phyloP scores from a whole-genome alignment of 2,797 vertebrate genomes.

The Lacerta bilineata region DNA sequence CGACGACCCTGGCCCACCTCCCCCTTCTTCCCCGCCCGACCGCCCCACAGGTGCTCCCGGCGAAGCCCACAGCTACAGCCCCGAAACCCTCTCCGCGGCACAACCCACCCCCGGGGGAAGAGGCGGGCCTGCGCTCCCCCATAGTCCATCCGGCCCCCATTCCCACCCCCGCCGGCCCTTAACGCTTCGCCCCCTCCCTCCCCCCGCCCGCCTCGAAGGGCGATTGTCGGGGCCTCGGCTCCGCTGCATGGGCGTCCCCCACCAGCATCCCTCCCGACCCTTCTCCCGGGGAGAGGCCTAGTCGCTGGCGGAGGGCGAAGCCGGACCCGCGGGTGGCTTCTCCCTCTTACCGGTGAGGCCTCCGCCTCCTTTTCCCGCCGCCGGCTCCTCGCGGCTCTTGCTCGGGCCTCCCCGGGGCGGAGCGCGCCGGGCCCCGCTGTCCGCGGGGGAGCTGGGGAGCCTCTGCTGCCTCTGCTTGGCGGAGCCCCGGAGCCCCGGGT shows the following conservation, averaged over 20 bases:
- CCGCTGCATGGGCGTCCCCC: too few species aligned
- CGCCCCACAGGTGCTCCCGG: too few species aligned
- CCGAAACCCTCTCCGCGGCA: too few species aligned
- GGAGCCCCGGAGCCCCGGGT: neutral
- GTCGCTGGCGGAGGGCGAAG: neutral
- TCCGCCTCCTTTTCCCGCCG: conserved; percentile 4
- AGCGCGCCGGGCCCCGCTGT: conserved; percentile 12
- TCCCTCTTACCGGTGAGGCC: conserved; percentile 41
- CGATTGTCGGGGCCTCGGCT: too few species aligned
- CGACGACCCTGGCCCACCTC: too few species aligned
- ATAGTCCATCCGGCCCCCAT: neutral
- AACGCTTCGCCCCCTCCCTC: neutral
- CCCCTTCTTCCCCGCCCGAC: too few species aligned
- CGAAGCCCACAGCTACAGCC: too few species aligned
- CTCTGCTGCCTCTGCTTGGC: neutral
- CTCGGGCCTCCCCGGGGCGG: conserved; percentile 39
- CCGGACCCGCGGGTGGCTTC: neutral
- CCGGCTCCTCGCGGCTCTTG: neutral
- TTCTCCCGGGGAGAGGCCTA: neutral
- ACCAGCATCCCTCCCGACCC: neutral
- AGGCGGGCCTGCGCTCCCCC: neutral
- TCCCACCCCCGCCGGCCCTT: neutral
- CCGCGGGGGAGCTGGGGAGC: too few species aligned
- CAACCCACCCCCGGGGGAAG: neutral
- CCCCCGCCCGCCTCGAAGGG: too few species aligned